Conservation (phyloP, 1,140 invertebrate genomes). For the Tyrophagus putrescentiae region DNA sequence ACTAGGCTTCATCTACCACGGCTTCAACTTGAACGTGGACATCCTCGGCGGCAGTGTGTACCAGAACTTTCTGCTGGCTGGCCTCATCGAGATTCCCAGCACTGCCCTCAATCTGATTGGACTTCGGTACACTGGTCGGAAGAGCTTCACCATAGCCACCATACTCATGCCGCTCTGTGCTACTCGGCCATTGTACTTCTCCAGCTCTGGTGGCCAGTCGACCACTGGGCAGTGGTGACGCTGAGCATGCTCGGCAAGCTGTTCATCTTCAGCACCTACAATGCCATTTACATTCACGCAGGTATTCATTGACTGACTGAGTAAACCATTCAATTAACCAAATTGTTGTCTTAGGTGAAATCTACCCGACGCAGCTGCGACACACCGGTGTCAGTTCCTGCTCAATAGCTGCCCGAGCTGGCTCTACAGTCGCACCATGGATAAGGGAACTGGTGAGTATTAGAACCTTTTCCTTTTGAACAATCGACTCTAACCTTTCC, state of each 20-base stretch:
- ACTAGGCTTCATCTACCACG: slow-evolving; percentile 19
- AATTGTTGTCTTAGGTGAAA: no score
- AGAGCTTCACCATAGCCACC: slow-evolving; percentile 2
- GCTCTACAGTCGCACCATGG: slow-evolving; percentile 33
- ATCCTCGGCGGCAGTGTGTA: slow-evolving; percentile 9
- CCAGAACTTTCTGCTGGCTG: slow-evolving; percentile 7
- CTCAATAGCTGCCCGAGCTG: slow-evolving; percentile 32
- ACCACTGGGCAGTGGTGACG: background rate
- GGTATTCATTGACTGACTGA: no score
- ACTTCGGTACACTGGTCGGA: slow-evolving; percentile 1
- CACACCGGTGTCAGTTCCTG: slow-evolving; percentile 32
- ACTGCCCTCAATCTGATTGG: slow-evolving; percentile 20
- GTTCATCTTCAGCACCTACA: slow-evolving; percentile 14
- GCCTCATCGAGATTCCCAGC: slow-evolving; percentile 31
- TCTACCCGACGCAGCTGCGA: slow-evolving; percentile 51
- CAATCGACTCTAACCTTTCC: background rate
- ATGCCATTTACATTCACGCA: slow-evolving; percentile 18
- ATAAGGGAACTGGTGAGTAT: slow-evolving; percentile 39
- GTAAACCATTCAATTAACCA: no score
- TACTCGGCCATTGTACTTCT: slow-evolving; percentile 4
- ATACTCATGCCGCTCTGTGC: background rate
- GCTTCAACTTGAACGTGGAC: slow-evolving; percentile 3
- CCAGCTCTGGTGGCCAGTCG: background rate
- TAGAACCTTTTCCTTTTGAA: background rate
- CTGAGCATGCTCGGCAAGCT: slow-evolving; percentile 13